Conservation (phyloP, 2,888 invertebrate genomes). For the Philaethria dido region DNA sequence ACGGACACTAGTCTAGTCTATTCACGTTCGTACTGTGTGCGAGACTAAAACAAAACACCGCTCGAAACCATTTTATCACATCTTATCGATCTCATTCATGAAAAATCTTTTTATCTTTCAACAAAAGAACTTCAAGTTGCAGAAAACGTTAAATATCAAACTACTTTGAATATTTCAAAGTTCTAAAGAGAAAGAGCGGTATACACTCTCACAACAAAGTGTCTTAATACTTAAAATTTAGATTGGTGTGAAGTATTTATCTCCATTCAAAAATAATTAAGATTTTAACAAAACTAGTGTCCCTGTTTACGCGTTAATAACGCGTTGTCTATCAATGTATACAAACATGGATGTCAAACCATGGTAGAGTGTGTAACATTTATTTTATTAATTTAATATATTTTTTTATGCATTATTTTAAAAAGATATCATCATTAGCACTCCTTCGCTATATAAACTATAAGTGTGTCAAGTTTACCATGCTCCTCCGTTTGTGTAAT, state of each 20-base stretch:
- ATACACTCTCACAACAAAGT: slow-evolving; percentile 2
- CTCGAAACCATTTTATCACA: slow-evolving; percentile 12
- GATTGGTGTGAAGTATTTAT: background rate
- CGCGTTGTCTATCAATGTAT: too few relatives aligned
- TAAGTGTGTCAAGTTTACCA: too few relatives aligned
- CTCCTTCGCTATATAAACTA: too few relatives aligned
- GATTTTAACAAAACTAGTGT: too few relatives aligned
- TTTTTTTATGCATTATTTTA: too few relatives aligned
- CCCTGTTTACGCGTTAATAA: too few relatives aligned
- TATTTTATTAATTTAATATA: too few relatives aligned
- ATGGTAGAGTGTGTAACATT: too few relatives aligned
- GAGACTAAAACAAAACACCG: slow-evolving; percentile 24
- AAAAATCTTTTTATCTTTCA: slow-evolving; percentile 24
- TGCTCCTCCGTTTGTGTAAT: too few relatives aligned
- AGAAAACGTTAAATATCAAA: slow-evolving; percentile 29
- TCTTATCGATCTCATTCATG: slow-evolving; percentile 29
- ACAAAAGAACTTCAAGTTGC: slow-evolving; percentile 25
- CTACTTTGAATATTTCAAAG: slow-evolving; percentile 26
- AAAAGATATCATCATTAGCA: too few relatives aligned
- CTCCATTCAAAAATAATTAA: too few relatives aligned
- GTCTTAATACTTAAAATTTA: slow-evolving; percentile 1
- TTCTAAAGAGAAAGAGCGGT: slow-evolving; percentile 4
- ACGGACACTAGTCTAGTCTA: background rate
- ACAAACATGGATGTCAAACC: too few relatives aligned
- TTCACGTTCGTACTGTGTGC: background rate